These are phyloP conservation scores for Numenius arquata DNA, from an alignment of 2,113 vertebrate species.

Conservation along the genomic window DNA sequence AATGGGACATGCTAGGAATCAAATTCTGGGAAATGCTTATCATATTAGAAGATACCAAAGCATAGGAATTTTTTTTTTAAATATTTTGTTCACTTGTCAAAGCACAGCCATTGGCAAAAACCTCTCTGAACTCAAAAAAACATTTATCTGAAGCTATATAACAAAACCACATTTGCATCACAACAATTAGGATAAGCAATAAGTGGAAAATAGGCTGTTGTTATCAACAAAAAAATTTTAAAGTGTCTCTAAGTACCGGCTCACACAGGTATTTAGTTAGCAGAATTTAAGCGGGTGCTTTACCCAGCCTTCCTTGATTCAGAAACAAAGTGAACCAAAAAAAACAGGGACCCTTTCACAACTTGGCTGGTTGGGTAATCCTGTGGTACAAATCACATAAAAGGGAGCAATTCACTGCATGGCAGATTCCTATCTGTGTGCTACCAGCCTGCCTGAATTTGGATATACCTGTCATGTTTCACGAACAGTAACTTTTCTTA, in stretches of 20 bases:
- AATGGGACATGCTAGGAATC: fast-evolving
- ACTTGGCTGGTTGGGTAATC: background rate
- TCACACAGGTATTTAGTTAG: background rate
- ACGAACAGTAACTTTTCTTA: background rate
- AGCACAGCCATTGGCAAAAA: background rate
- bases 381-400: background rate
- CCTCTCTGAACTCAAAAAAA: background rate
- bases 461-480: background rate
- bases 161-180: background rate
- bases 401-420: background rate
- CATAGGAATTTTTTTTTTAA: background rate
- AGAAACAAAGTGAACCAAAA: background rate
- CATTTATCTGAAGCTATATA: background rate
- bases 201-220: background rate
- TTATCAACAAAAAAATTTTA: background rate
- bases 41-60: background rate
- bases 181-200: background rate
- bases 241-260: background rate
- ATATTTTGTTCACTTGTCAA: background rate
- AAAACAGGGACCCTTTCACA: background rate
- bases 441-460: background rate
- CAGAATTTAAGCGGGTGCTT: background rate
- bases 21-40: background rate
- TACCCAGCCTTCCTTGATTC: background rate
- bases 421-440: background rate